phyloP scores from a whole-genome alignment of 2,888 invertebrate species.

The Caenorhabditis panamensis region DNA sequence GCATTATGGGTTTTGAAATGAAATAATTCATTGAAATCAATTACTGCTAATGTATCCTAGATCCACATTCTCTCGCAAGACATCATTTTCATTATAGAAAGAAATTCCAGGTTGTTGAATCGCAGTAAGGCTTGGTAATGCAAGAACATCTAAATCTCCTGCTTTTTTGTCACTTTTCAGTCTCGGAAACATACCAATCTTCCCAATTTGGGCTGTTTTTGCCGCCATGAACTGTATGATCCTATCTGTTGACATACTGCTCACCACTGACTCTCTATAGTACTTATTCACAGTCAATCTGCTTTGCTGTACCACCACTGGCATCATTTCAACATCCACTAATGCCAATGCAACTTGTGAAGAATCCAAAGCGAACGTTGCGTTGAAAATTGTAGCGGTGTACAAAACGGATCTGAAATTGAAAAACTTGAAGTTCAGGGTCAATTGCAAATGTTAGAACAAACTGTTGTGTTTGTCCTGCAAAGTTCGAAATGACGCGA shows the following conservation, averaged over 20 bases:
- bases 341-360: slow-evolving; percentile 48
- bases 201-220: slow-evolving; percentile 44
- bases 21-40: background rate
- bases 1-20: background rate
- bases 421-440: background rate
- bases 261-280: slow-evolving; percentile 30
- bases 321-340: slow-evolving; percentile 27
- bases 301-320: slow-evolving; percentile 28
- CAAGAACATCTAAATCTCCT: slow-evolving; percentile 53
- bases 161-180: background rate
- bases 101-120: slow-evolving; percentile 59
- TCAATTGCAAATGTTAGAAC: background rate
- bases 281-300: slow-evolving; percentile 50
- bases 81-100: slow-evolving; percentile 58
- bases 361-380: slow-evolving; percentile 33
- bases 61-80: slow-evolving; percentile 53
- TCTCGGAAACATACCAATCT: slow-evolving; percentile 28
- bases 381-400: slow-evolving; percentile 41
- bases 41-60: slow-evolving; percentile 30
- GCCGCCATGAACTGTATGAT: slow-evolving; percentile 57
- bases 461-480: slow-evolving; percentile 42
- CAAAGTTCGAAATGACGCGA: slow-evolving; percentile 55
- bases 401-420: slow-evolving; percentile 22
- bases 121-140: slow-evolving; percentile 24
- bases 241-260: slow-evolving; percentile 40